A percentile compares a stretch with the other conserved stretches of the same genome.
Evolutionary conservation across 2,888 invertebrate species (phyloP).

Genomic region (Parnassius mnemosyne): DNA sequence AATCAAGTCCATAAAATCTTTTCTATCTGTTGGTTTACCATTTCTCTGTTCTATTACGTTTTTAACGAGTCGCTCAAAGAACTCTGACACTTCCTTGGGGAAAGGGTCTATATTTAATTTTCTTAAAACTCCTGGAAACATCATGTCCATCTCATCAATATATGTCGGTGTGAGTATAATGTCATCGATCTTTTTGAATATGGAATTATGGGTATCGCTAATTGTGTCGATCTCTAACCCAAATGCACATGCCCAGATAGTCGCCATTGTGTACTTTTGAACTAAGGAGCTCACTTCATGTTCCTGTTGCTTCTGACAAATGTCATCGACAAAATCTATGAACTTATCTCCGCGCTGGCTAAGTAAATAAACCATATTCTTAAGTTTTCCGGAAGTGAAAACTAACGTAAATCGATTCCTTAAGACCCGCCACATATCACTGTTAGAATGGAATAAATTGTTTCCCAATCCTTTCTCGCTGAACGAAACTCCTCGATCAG

Average conservation of each 20-base stretch:
- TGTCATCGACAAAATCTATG: neutral
- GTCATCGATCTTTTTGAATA: constrained; percentile 1
- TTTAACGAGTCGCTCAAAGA: neutral
- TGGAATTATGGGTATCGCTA: neutral
- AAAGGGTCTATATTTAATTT: constrained; percentile 32
- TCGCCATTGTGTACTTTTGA: constrained; percentile 41
- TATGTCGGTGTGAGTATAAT: constrained; percentile 1
- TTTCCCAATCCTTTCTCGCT: constrained; percentile 44
- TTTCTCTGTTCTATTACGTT: constrained; percentile 1
- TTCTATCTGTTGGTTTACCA: neutral
- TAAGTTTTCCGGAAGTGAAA: constrained; percentile 54
- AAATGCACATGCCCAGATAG: constrained; percentile 38
- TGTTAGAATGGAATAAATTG: constrained; percentile 50
- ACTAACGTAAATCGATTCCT: constrained; percentile 49
- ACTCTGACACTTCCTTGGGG: neutral
- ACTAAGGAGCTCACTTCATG: constrained; percentile 38
- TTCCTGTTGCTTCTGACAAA: constrained; percentile 30
- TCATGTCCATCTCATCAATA: constrained; percentile 33
- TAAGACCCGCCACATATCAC: constrained; percentile 46
- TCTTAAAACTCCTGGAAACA: constrained; percentile 48
- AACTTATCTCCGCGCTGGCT: constrained; percentile 42
- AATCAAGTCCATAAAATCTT: neutral
- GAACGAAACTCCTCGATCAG: constrained; percentile 45
- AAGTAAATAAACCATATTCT: constrained; percentile 50
- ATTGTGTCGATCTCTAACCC: constrained; percentile 42